phyloP scores from a whole-genome alignment of 2,113 vertebrate genomes.

The Scomber japonicus region DNA sequence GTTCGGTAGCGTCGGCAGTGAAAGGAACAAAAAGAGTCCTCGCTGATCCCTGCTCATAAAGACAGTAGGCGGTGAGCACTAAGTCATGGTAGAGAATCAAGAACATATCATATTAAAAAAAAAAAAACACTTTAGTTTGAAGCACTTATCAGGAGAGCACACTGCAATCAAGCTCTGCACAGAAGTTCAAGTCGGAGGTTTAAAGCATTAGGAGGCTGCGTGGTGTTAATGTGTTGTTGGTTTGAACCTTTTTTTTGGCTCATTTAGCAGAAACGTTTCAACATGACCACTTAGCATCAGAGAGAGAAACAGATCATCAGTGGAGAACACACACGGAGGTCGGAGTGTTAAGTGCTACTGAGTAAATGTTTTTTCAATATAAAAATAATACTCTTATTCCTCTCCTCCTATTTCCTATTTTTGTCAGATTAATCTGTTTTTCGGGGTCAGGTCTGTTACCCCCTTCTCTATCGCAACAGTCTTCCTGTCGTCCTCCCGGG shows the following conservation, averaged over 20 bases:
- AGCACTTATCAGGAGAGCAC: constrained; percentile 15
- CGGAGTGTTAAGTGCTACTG: background rate
- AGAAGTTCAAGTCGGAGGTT: background rate
- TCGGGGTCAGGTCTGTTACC: too few relatives aligned
- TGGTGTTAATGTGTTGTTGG: background rate
- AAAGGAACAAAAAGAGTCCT: constrained; percentile 6
- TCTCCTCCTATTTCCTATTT: background rate
- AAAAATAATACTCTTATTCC: background rate
- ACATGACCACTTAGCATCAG: background rate
- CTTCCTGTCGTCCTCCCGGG: too few relatives aligned
- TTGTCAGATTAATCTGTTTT: background rate
- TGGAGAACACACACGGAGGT: background rate
- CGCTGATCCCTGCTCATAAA: background rate
- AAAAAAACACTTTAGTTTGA: constrained; percentile 36
- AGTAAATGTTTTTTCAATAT: background rate
- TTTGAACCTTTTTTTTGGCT: background rate
- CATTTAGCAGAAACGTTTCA: background rate
- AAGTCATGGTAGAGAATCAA: background rate
- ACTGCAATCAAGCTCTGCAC: background rate
- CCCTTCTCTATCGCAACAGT: too few relatives aligned
- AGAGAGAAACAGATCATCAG: background rate
- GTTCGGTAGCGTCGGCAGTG: constrained; percentile 2
- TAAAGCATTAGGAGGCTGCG: background rate
- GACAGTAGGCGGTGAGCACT: constrained; percentile 11
- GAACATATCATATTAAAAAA: too few relatives aligned